Evolutionary conservation across 2,113 vertebrate species (phyloP), one percentile per base, ranked within the genome.

Genomic region (Pollachius pollachius): DNA sequence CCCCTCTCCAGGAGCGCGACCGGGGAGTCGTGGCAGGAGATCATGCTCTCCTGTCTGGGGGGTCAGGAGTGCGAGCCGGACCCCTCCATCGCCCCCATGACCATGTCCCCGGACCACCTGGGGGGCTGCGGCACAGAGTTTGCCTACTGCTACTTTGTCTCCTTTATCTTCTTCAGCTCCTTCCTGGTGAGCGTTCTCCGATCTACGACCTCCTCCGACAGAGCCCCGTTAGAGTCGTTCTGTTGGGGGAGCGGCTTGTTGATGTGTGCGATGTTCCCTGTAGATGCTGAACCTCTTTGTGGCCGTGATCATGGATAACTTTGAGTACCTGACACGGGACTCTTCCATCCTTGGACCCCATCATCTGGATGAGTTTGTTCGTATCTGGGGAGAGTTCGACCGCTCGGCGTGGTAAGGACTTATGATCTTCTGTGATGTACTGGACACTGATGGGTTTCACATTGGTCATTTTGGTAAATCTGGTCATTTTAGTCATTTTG

Each of bases 221-320:
- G 12, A 48, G 2, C 11, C 41, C 41, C 12, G 11, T 3, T 3
- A 11, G 5, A 8, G 11, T 12, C 12, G 8, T 48, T 48, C 2
- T 48, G 11, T 48, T 48, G 8, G 41, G 12, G 1, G 8, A 13
- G 41, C 41, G 5, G 41, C 12, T 48, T 9, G 8, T 48, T 48
- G 41, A 48, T 2, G 11, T 3, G 41, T 13, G 37, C 68, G 34
- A 64, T 59, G 15, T 11, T 70, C 52, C 71, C 9, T 48, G 57
- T 62, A 99, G 97, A 99, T 99, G 97, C 93, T 99, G 66, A 99
- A 99, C 85, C 91, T 99, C 54, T 99, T 99, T 0, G 97, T 99
- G 84, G 97, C 97, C 0, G 97, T 99, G 81, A 99, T 99, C 85
- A 99, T 99, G 97, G 97, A 99, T 88, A 99, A 99, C 89, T 99